phyloP scores from a whole-genome alignment of 2,888 invertebrate genomes.

The Salpingus planirostris region DNA sequence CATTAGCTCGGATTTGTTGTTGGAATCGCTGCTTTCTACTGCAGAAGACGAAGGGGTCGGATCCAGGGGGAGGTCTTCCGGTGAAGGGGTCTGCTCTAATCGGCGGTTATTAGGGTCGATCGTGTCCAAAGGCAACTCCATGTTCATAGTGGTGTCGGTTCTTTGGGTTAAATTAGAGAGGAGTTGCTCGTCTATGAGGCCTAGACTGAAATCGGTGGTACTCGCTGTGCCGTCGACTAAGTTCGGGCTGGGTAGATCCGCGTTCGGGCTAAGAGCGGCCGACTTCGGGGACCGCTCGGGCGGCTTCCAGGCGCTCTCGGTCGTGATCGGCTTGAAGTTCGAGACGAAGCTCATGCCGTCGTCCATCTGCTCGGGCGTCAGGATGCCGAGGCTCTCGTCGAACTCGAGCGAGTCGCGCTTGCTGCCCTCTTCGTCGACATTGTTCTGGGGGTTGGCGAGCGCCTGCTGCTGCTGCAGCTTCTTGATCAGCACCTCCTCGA shows the following conservation, averaged over 20 bases:
- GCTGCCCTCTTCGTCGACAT: constrained; percentile 26
- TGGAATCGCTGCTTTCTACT: constrained; percentile 47
- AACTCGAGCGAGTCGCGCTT: constrained; percentile 74
- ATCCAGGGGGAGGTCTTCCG: constrained; percentile 76
- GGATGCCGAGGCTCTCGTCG: constrained; percentile 73
- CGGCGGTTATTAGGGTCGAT: constrained; percentile 14
- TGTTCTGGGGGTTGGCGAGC: background rate
- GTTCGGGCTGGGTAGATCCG: constrained; percentile 31
- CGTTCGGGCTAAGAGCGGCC: background rate
- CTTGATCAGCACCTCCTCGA: constrained; percentile 9
- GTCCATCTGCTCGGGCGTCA: constrained; percentile 84
- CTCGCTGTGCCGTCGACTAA: constrained; percentile 25
- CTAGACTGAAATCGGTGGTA: constrained; percentile 34
- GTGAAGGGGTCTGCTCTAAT: constrained; percentile 69
- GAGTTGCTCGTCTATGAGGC: constrained; percentile 51
- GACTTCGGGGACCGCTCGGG: constrained; percentile 1
- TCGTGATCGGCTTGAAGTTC: constrained; percentile 38
- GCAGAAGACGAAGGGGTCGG: constrained; percentile 60
- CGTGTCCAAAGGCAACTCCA: constrained; percentile 46
- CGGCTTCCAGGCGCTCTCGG: constrained; percentile 44
- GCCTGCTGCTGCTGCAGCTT: constrained; percentile 16
- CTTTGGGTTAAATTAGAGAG: constrained; percentile 46
- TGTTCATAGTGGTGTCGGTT: constrained; percentile 49
- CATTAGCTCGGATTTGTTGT: constrained; percentile 49
- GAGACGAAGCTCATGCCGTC: constrained; percentile 43